Base-by-base conservation (phyloP, 2,797 vertebrate genomes). In the Fistularia tabacaria region DNA sequence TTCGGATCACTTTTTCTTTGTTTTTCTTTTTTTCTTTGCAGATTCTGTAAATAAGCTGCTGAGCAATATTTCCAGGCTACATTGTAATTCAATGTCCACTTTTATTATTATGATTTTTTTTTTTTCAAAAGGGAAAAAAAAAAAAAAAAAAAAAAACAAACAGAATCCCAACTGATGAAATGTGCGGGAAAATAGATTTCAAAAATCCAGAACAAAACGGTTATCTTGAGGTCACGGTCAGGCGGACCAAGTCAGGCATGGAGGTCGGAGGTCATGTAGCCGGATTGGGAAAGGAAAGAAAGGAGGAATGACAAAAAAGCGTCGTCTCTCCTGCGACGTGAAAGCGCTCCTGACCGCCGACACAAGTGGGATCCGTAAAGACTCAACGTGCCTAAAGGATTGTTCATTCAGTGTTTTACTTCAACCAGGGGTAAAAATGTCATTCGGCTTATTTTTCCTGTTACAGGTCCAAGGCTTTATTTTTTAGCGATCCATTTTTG, bases 371-470 rank as follows among this genome's bases (percentile, higher is more conserved):
- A 80, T 77, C 77, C 77, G 78, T 85, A 78, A 79, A 87, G 82
- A 89, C 82, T 80, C 85, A 85, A 25, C 78, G 90, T 90, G 90
- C 90, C 90, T 90, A 86, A 89, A 81, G 77, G 81, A 85, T 80
- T 73, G 79, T 77, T 77, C 69, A 66, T 15, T 57, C 54, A 10
- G 42, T n/a, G 36, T 15, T 10, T 40, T 8, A 9, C 44, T 61
- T 37, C 54, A 40, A 15, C n/a, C 1, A 11, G 53, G 57, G 55
- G 10, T 2, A 51, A 51, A 60, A 49, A 47, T 66, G 64, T 80
- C 61, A 61, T 66, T 62, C 74, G 51, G 71, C 74, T 10, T 76
- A 39, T 38, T 75, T 68, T 83, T 68, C 49, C 61, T 74, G 66
- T 80, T 69, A 67, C 69, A 74, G 77, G 66, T 81, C 63, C 64